Percentiles rank a stretch among this genome's conserved stretches.
These are phyloP conservation scores for Eunapius fragilis DNA, from an alignment of 37 sponge, comb jelly and placozoan species.

Conservation along the genomic window DNA sequence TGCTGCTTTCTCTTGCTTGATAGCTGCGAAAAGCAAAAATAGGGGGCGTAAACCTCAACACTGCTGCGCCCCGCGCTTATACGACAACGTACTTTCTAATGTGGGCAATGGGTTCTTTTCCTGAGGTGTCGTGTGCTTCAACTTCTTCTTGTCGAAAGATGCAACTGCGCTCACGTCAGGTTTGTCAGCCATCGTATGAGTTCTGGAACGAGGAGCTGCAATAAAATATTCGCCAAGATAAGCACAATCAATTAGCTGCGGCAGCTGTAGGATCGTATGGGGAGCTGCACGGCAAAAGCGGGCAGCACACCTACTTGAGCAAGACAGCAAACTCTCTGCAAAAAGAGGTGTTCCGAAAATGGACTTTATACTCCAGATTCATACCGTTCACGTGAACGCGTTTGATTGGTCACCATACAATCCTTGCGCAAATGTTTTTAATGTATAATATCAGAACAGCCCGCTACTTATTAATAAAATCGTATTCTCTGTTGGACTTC, in stretches of 20 bases:
- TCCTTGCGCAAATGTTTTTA: neutral
- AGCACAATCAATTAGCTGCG: neutral
- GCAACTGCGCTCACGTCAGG: slow-evolving; percentile 80
- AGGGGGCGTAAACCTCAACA: neutral
- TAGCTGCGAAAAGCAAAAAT: slow-evolving; percentile 51
- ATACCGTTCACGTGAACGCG: neutral
- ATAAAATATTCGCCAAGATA: neutral
- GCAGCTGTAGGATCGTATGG: neutral
- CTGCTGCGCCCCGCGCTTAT: neutral
- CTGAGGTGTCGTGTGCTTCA: slow-evolving; percentile 82
- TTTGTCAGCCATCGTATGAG: slow-evolving; percentile 65
- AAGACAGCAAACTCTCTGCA: neutral
- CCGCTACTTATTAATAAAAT: slow-evolving; percentile 66
- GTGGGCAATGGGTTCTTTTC: slow-evolving; percentile 93
- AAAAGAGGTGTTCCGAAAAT: neutral
- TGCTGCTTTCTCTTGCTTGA: slow-evolving; percentile 75
- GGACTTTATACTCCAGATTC: neutral
- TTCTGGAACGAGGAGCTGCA: neutral
- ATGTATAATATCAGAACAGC: neutral
- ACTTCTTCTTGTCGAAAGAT: slow-evolving; percentile 79
- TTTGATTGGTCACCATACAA: slow-evolving; percentile 22
- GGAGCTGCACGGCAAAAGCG: neutral
- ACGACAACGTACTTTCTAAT: slow-evolving; percentile 74
- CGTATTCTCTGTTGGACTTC: slow-evolving; percentile 73
- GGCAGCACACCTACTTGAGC: neutral